These are phyloP conservation scores for Anoura caudifer DNA, from an alignment of 2,113 vertebrate species.

Conservation along the genomic window DNA sequence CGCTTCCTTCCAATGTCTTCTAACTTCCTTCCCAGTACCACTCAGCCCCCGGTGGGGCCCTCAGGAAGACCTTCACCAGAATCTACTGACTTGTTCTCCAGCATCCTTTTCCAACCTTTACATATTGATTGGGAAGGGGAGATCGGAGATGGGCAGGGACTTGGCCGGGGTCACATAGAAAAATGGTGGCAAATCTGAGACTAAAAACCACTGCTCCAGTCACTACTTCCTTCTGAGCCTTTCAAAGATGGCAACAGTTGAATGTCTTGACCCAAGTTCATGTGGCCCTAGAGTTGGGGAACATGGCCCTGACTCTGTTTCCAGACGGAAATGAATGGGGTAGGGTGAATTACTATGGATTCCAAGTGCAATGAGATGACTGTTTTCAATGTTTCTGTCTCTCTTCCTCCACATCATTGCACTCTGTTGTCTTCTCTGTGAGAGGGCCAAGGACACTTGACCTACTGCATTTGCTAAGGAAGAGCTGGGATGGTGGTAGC, in stretches of 20 bases:
- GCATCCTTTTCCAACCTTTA: background rate
- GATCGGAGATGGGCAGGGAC: background rate
- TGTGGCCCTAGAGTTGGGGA: background rate
- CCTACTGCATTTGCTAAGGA: background rate
- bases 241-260: background rate
- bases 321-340: background rate
- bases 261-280: background rate
- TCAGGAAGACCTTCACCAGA: background rate
- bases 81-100: background rate
- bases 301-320: background rate
- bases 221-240: background rate
- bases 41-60: rapidly evolving
- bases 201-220: background rate
- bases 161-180: background rate
- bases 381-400: background rate
- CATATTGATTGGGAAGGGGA: background rate
- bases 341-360: background rate
- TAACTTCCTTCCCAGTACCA: background rate
- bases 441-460: background rate
- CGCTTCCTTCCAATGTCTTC: background rate
- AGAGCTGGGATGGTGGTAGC: background rate
- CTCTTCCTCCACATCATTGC: background rate
- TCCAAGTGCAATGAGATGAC: background rate
- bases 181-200: background rate
- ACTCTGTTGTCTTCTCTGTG: background rate